Evolutionary conservation across 2,113 vertebrate genomes (phyloP).

Genomic region (Pituophis catenifer): DNA sequence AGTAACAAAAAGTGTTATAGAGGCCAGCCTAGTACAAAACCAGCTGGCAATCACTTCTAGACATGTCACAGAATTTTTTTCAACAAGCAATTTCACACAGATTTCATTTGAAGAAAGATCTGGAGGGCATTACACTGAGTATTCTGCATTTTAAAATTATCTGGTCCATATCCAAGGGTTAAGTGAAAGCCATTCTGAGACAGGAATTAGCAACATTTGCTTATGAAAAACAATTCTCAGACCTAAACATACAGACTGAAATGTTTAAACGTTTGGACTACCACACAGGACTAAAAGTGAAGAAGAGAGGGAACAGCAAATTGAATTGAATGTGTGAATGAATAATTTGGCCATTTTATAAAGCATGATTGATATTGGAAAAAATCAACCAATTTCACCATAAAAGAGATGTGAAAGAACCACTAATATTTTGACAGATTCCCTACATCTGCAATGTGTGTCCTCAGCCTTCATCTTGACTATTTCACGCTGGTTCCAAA

Average conservation of each 20-base stretch:
- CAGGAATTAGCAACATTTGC: not conserved
- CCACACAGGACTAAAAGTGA: not conserved
- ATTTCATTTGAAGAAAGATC: not conserved
- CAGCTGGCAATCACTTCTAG: not conserved
- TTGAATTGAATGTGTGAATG: not conserved
- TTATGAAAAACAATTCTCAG: not conserved
- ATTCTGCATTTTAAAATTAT: not conserved
- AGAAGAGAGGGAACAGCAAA: constrained; percentile 44
- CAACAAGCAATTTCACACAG: not conserved
- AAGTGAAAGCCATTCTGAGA: not conserved
- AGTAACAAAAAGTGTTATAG: not conserved
- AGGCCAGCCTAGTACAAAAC: not conserved
- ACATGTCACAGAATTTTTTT: not conserved
- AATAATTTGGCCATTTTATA: not conserved
- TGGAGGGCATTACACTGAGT: not conserved
- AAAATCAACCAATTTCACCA: constrained; percentile 10
- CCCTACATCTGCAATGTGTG: constrained; percentile 39
- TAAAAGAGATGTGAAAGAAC: constrained; percentile 40
- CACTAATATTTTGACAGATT: constrained; percentile 50
- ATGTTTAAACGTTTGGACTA: not conserved
- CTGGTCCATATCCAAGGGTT: not conserved
- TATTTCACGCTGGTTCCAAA: constrained; percentile 40
- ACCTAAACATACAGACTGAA: not conserved
- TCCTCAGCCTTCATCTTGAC: constrained; percentile 4
- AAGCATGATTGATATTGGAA: not conserved